phyloP scores from a whole-genome alignment of 2,113 vertebrate genomes.

The Cinclus cinclus region DNA sequence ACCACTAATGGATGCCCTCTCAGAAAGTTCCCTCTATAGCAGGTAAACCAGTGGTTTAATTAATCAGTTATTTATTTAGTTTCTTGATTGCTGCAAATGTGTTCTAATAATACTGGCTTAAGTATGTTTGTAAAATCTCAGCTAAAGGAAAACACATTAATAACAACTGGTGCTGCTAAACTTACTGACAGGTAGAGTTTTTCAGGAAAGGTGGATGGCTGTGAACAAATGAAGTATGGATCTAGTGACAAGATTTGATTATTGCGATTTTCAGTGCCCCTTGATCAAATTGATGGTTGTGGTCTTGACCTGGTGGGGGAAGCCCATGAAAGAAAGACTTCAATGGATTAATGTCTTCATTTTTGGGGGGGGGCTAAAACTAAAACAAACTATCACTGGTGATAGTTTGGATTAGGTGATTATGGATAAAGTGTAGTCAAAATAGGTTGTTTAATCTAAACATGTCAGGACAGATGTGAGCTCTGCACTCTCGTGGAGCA shows the following conservation, averaged over 20 bases:
- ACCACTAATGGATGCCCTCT: conserved; percentile 88
- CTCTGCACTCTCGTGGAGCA: neutral
- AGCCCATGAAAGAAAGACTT: neutral
- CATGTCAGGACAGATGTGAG: fast-evolving
- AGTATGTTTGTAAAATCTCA: neutral
- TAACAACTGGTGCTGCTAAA: neutral
- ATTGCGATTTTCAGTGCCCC: neutral
- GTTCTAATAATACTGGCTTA: neutral
- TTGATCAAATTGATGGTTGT: neutral
- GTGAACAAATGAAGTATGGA: neutral
- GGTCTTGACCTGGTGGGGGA: neutral
- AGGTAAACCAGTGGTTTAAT: conserved; percentile 73
- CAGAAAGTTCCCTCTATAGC: conserved; percentile 87
- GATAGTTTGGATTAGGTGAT: neutral
- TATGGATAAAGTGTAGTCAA: neutral
- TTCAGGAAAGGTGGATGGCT: neutral
- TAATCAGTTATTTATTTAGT: neutral
- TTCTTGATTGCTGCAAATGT: neutral
- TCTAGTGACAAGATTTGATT: neutral
- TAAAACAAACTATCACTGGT: neutral
- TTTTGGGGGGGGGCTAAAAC: neutral
- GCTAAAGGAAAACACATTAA: neutral
- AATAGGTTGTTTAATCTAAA: neutral
- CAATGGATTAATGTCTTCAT: neutral
- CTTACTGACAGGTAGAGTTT: neutral